Base-by-base conservation (phyloP, 2,113 vertebrate genomes). In the Ceyx cyanopectus region DNA sequence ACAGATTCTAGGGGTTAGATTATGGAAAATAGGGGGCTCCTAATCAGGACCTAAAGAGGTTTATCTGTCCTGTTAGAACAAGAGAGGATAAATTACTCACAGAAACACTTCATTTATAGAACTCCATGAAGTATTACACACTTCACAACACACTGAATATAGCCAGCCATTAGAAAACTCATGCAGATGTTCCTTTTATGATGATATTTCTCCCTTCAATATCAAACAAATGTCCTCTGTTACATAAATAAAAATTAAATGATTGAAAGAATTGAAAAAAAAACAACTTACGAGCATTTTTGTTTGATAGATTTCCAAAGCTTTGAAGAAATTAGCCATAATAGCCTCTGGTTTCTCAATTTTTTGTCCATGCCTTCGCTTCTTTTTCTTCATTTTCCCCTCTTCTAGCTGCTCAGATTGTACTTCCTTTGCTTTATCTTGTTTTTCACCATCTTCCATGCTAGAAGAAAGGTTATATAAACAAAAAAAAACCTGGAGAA, bases 251-350 rank as follows among this genome's bases (percentile, higher is more conserved):
- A n/a, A 67, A 78, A 58, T 26, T 23, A 9, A 32, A 14, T 43
- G 0, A 51, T 7, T n/a, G 78, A 72, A 70, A 89, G 5, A 50
- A 73, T 50, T 75, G 54, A 58, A 40, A 43, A 21, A 6, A 73
- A 63, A 21, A 5, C 69, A 61, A 76, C 98, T 98, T 94, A 99
- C 99, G 97, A 99, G 97, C 94, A 98, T 98, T 97, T 99, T 99
- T 75, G 98, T 99, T 97, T 99, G 99, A 94, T 99, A 99, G 92
- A 99, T 94, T 94, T 99, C 99, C 94, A 99, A 92, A 75, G 98
- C 98, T 94, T 99, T 99, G 51, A 99, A 98, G 97, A 99, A 99
- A 87, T 99, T 99, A 45, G 98, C 98, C 98, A 98, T 99, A 97
- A 99, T 98, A 61, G 98, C 99, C 84, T 98, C 98, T 0, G 99